These are phyloP conservation scores for Drosophila antonietae DNA, from an alignment of 2,888 invertebrate genomes.

Conservation along the genomic window DNA sequence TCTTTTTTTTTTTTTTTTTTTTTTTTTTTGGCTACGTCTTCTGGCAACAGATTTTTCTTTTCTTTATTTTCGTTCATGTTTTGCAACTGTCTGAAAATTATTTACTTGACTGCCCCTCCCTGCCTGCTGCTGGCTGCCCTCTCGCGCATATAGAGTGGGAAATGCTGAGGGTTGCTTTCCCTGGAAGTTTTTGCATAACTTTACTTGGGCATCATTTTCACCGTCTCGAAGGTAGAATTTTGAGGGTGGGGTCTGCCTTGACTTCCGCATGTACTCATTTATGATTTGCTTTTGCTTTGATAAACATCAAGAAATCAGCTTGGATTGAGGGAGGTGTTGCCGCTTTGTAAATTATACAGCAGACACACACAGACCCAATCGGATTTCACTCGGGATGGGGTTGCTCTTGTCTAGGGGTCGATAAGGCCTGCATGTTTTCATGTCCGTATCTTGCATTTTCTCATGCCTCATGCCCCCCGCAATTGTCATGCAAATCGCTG, in stretches of 20 bases:
- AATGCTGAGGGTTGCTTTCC: constrained; percentile 45
- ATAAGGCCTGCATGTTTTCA: constrained; percentile 46
- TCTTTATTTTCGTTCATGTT: constrained; percentile 23
- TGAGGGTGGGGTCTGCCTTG: constrained; percentile 21
- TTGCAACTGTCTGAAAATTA: constrained; percentile 62
- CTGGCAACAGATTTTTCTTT: constrained; percentile 10
- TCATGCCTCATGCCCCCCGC: constrained; percentile 54
- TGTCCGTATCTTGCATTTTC: constrained; percentile 55
- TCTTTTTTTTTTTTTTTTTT: constrained; percentile 18
- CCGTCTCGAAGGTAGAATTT: constrained; percentile 1
- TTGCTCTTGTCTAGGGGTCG: constrained; percentile 43
- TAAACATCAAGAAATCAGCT: constrained; percentile 60
- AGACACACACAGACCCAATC: constrained; percentile 3
- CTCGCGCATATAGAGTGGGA: neutral
- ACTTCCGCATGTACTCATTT: constrained; percentile 69
- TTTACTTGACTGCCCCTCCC: constrained; percentile 56
- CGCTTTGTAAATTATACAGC: constrained; percentile 50
- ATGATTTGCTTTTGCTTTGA: constrained; percentile 68
- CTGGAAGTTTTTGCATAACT: constrained; percentile 60
- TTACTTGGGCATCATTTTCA: constrained; percentile 58
- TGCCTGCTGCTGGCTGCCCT: neutral
- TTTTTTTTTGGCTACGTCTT: neutral
- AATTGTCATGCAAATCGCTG: constrained; percentile 75
- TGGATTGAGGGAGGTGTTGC: constrained; percentile 42
- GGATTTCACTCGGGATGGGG: constrained; percentile 37